Base-by-base conservation (phyloP, 2,797 vertebrate species). In the Chiloscyllium punctatum region DNA sequence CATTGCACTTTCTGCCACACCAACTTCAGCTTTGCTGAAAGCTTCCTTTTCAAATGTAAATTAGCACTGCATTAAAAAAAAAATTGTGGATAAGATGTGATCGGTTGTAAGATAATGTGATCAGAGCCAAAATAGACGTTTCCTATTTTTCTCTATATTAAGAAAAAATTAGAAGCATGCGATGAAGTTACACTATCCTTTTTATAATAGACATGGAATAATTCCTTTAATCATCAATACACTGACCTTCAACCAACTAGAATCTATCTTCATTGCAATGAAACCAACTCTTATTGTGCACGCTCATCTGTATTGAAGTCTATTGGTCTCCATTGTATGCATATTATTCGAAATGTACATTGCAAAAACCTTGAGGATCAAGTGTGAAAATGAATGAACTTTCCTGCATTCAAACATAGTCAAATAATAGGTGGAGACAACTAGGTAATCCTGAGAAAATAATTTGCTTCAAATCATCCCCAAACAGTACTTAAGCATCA, bases 341-440 rank as follows among this genome's bases (percentile, higher is more conserved):
- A 1, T 92, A 42, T 69, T 42, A 92, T 27, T 92, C n/a, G 42
- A 92, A 69, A 69, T 92, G 21, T 92, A 25, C n/a, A 13, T 25
- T 25, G 37, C 57, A 23, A 68, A 9, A 92, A 8, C 16, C 90
- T 91, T 92, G 7, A 92, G 66, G 62, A 68, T 7, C 9, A 37
- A 69, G 68, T 42, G 66, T 69, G 68, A 62, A 91, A 92, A 92
- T 92, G 66, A 92, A 92, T 92, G 27, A 68, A 42, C 90, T 92
- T 68, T 69, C 9, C 57, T 92, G 62, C n/a, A 68, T 11, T 42
- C 3, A 42, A 68, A 8, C 23, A 25, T 92, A 37, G 25, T 25
- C 16, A 92, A 92, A 92, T 42, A 92, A 92, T 92, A 42, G n/a
- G n/a, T 42, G 37, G 66, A 92, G 23, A 69, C 53, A 90, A 90